Conservation (phyloP, 2,113 vertebrate genomes). For the Takifugu flavidus region DNA sequence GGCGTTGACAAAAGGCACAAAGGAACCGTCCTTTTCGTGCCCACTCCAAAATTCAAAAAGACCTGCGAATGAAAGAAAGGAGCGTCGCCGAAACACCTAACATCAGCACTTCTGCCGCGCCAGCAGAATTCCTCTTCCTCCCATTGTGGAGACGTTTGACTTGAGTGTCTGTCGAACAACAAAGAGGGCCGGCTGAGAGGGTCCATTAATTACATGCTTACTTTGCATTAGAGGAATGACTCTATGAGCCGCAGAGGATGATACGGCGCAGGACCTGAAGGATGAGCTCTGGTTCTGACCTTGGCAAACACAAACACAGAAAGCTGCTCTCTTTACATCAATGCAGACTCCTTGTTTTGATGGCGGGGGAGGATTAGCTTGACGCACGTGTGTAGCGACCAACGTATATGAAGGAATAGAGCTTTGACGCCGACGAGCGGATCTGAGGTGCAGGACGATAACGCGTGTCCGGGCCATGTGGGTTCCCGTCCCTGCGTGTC, state of each 20-base stretch:
- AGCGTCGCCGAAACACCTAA: slow-evolving; percentile 49
- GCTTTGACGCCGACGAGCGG: too few relatives aligned
- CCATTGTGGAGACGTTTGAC: slow-evolving; percentile 72
- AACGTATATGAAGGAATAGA: too few relatives aligned
- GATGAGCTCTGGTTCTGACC: slow-evolving; percentile 69
- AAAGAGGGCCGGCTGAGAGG: slow-evolving; percentile 69
- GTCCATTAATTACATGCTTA: slow-evolving; percentile 75
- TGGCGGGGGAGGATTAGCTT: background rate
- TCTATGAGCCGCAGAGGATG: slow-evolving; percentile 62
- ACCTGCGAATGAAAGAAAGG: slow-evolving; percentile 36
- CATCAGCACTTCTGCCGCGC: slow-evolving; percentile 70
- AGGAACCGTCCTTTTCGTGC: too few relatives aligned
- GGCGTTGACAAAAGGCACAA: slow-evolving; percentile 19
- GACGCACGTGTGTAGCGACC: too few relatives aligned
- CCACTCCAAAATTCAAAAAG: too few relatives aligned
- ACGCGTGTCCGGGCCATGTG: slow-evolving; percentile 35
- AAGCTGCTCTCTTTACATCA: slow-evolving; percentile 39
- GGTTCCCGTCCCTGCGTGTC: slow-evolving; percentile 38
- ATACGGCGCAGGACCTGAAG: slow-evolving; percentile 55
- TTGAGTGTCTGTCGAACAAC: slow-evolving; percentile 73
- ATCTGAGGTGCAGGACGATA: slow-evolving; percentile 36
- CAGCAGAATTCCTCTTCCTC: slow-evolving; percentile 59
- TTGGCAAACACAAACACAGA: slow-evolving; percentile 66
- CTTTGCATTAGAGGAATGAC: slow-evolving; percentile 69
- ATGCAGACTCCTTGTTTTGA: slow-evolving; percentile 3